Evolutionary conservation across 1,140 invertebrate species (phyloP).

Genomic region (Onthophagus taurus): DNA sequence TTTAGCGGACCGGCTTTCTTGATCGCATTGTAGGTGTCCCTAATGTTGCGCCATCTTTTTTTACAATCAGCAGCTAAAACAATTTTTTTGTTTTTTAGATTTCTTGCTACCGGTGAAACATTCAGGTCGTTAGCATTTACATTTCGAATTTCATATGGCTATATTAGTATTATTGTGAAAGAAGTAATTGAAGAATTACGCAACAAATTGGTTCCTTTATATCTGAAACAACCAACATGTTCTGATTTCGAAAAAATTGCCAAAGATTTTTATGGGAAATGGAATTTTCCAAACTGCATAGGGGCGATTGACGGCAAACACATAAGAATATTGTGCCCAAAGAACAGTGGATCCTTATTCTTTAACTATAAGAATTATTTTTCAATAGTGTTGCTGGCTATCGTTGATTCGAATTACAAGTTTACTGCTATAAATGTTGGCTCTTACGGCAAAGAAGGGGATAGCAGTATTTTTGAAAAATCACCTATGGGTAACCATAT

Average conservation of each 20-base stretch:
- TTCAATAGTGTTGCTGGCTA: slow-evolving; percentile 39
- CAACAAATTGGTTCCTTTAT: slow-evolving; percentile 17
- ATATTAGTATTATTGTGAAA: slow-evolving; percentile 16
- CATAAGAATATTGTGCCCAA: slow-evolving; percentile 30
- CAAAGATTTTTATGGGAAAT: slow-evolving; percentile 32
- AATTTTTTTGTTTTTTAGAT: slow-evolving; percentile 15
- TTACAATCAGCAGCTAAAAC: slow-evolving; percentile 10
- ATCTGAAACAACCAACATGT: slow-evolving; percentile 11
- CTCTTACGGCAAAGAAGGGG: slow-evolving; percentile 35
- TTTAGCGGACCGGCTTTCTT: too few relatives aligned
- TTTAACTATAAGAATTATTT: slow-evolving; percentile 35
- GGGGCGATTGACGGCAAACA: slow-evolving; percentile 43
- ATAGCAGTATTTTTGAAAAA: slow-evolving; percentile 29
- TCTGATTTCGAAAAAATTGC: slow-evolving; percentile 21
- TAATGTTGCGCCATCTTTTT: slow-evolving; percentile 13
- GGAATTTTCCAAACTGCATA: slow-evolving; percentile 41
- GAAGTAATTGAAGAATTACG: slow-evolving; percentile 13
- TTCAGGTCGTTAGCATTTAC: slow-evolving; percentile 18
- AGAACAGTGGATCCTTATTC: slow-evolving; percentile 31
- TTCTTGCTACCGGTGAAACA: slow-evolving; percentile 19
- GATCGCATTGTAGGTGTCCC: too few relatives aligned
- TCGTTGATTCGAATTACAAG: slow-evolving; percentile 41
- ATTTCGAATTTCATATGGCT: slow-evolving; percentile 19
- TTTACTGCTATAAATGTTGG: slow-evolving; percentile 41
- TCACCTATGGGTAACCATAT: slow-evolving; percentile 9